Base-by-base conservation (phyloP, 2,888 invertebrate genomes). In the Polydrusus tereticollis region DNA sequence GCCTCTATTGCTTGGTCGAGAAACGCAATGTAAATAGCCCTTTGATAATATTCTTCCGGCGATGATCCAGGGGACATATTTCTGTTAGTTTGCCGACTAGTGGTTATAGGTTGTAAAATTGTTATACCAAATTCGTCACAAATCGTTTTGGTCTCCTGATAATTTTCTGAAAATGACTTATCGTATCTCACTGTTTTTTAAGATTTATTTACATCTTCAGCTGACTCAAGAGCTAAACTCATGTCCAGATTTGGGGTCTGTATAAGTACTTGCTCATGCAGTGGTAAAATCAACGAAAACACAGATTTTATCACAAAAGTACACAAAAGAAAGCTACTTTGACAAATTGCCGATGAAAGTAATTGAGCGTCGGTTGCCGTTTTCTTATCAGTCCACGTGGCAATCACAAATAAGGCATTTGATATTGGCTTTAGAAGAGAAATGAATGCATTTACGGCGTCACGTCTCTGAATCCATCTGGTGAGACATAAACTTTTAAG, bases 11-110 rank as follows among this genome's bases (percentile, higher is more conserved):
- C 33, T 58, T 58, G 7, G 33, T 58, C 58, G 8, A 58, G 33
- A 58, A 58, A 58, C 6, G 33, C 5, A 58, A 58, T 58, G 18
- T 8, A 58, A 58, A 58, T 58, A 33, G 33, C 18, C 12, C 33
- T 26, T 58, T n/a, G 3, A n/a, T 36, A 58, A 29, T 58, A 58
- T 7, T 58, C 58, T 58, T 58, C 58, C 10, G 58, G 58, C 14
- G 58, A 33, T 29, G 26, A 26, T 2, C 18, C 58, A 59, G 59
- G 38, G 16, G 38, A 21, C 2, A 38, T 59, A 14, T 59, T 33
- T 59, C 59, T 6, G 6, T 12, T 59, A n/a, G 38, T 59, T 38
- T 41, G 59, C 2, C 38, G 23, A 59, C 12, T 18, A 12, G 38
- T 5, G 2, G 23, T 38, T 33, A 38, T 36, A 7, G 59, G 59